These are phyloP conservation scores for Fragum fragum DNA, from an alignment of 2,888 invertebrate species.

Conservation along the genomic window DNA sequence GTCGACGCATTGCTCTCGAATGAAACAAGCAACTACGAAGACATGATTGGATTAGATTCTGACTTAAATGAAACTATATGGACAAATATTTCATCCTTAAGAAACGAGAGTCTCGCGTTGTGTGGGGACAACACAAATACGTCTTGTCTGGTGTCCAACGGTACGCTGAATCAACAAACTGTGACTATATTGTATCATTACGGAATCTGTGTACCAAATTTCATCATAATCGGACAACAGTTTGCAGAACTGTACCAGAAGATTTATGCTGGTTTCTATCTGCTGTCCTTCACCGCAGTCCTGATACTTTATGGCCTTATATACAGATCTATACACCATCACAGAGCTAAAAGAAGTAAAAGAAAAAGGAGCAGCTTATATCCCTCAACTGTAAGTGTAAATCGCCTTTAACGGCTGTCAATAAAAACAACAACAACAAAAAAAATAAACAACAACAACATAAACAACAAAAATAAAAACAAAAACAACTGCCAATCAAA, in stretches of 20 bases:
- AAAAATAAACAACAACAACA: no score
- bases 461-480: no score
- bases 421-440: no score
- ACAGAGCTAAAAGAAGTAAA: constrained; percentile 74
- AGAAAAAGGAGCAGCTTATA: constrained; percentile 79
- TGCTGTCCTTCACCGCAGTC: constrained; percentile 83
- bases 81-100: neutral
- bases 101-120: neutral
- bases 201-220: constrained; percentile 78
- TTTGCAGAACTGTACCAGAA: constrained; percentile 81
- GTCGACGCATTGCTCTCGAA: neutral
- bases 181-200: constrained; percentile 37
- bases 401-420: no score
- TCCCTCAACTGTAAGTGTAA: constrained; percentile 65
- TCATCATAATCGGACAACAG: constrained; percentile 71
- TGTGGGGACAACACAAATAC: neutral
- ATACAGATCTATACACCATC: constrained; percentile 77
- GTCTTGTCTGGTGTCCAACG: neutral
- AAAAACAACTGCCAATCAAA: no score
- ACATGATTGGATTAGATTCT: neutral
- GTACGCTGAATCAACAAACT: neutral
- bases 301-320: constrained; percentile 84
- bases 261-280: constrained; percentile 81
- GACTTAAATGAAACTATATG: neutral
- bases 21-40: neutral